phyloP scores from a whole-genome alignment of 1,140 invertebrate species.

The Centruroides vittatus region DNA sequence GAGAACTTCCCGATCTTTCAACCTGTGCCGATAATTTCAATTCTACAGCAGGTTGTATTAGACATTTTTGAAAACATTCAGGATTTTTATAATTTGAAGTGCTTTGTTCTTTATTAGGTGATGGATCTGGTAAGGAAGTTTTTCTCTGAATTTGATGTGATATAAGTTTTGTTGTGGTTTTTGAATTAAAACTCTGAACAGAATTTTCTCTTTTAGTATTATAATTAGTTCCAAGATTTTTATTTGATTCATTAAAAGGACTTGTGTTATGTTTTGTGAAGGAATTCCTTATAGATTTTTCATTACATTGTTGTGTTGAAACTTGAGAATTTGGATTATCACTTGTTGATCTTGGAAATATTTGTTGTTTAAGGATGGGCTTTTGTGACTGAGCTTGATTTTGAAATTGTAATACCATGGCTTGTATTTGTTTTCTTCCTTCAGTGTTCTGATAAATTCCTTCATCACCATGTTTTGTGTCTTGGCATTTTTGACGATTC shows the following conservation, averaged over 20 bases:
- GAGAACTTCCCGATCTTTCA: not conserved
- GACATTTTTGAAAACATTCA: no score
- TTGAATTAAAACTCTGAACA: conserved; percentile 5
- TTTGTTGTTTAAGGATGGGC: not conserved
- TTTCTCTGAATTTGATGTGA: conserved; percentile 8
- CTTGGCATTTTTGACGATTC: not conserved
- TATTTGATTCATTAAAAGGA: not conserved
- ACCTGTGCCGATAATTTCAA: not conserved
- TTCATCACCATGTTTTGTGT: not conserved
- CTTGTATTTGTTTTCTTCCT: no score
- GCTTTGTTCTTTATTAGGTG: not conserved
- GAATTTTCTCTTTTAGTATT: conserved; percentile 2
- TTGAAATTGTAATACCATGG: conserved; percentile 3
- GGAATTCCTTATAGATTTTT: not conserved
- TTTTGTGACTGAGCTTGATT: not conserved
- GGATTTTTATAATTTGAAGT: not conserved
- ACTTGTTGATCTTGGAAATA: not conserved
- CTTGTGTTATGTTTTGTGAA: not conserved
- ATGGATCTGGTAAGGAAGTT: conserved; percentile 6
- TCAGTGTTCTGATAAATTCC: no score
- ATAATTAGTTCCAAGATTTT: conserved; percentile 1
- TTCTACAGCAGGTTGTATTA: no score
- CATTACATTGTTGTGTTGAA: no score
- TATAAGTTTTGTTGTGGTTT: not conserved
- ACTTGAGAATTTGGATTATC: no score